A percentile compares a stretch with the other conserved stretches of the same genome.
Conservation (phyloP, 2,113 vertebrate species). For the Abramis brama region DNA sequence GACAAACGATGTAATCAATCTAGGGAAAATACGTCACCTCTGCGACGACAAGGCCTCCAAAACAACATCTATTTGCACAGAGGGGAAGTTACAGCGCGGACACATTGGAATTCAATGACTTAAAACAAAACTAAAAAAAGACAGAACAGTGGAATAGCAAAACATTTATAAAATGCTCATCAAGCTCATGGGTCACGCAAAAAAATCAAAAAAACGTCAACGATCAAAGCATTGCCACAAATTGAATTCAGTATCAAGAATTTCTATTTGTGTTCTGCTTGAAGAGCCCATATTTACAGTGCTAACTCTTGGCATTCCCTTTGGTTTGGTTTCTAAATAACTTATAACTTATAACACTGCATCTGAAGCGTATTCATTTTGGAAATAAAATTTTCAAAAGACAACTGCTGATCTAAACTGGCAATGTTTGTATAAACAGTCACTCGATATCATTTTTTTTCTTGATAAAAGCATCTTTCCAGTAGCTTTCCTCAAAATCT, state of each 20-base stretch:
- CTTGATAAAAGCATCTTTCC: background rate
- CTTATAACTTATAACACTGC: background rate
- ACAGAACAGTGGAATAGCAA: background rate
- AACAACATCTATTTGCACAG: background rate
- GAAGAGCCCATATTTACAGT: background rate
- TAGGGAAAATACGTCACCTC: background rate
- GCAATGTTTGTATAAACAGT: background rate
- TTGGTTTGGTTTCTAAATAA: conserved; percentile 5
- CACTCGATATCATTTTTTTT: background rate
- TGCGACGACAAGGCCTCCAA: background rate
- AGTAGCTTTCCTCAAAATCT: background rate
- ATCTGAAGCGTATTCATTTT: background rate
- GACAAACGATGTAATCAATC: background rate
- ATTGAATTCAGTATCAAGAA: background rate
- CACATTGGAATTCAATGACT: background rate
- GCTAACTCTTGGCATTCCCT: background rate
- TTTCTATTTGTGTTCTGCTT: background rate
- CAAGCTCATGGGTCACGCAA: background rate
- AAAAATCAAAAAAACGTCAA: background rate
- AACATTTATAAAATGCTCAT: background rate
- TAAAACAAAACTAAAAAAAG: background rate
- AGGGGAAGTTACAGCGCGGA: background rate
- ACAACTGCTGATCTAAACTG: conserved; percentile 2
- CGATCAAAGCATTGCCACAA: background rate
- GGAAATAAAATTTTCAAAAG: background rate